Percentiles rank a stretch among this genome's conserved stretches.
phyloP scores from a whole-genome alignment of 2,797 vertebrate species.

The Microctenopoma stevenorrisi region DNA sequence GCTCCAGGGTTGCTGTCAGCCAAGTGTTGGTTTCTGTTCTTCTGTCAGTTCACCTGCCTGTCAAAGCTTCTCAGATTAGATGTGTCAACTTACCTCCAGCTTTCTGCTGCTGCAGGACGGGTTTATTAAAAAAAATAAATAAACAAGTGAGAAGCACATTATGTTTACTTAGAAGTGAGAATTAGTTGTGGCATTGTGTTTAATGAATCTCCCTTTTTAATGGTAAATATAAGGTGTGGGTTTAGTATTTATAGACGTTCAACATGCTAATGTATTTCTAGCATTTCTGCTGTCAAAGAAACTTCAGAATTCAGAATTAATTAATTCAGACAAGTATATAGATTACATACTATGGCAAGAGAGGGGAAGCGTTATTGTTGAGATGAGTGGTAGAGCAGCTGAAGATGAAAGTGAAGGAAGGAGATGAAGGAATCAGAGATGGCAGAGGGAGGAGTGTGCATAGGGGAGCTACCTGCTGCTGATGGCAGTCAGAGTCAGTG shows the following conservation, averaged over 20 bases:
- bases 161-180: constrained; percentile 54
- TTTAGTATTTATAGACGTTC: constrained; percentile 1
- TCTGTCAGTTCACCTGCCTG: constrained; percentile 80
- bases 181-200: constrained; percentile 51
- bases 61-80: constrained; percentile 77
- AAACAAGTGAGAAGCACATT: constrained; percentile 59
- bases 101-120: constrained; percentile 79
- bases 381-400: constrained; percentile 53
- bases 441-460: constrained; percentile 57
- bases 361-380: constrained; percentile 38
- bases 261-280: not conserved
- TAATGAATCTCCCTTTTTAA: constrained; percentile 21
- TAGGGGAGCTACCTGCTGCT: constrained; percentile 80
- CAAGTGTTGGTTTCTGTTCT: constrained; percentile 80
- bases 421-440: constrained; percentile 60
- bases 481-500: constrained; percentile 86
- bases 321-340: not conserved
- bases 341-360: not conserved
- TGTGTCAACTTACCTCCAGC: constrained; percentile 73
- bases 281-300: not conserved
- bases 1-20: constrained; percentile 81
- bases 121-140: constrained; percentile 60
- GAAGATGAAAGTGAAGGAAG: constrained; percentile 57
- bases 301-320: constrained; percentile 7
- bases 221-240: constrained; percentile 16